Percentiles rank a stretch among this genome's conserved stretches.
phyloP scores from a whole-genome alignment of 2,888 invertebrate genomes.

The Poecilobothrus nobilitatus region DNA sequence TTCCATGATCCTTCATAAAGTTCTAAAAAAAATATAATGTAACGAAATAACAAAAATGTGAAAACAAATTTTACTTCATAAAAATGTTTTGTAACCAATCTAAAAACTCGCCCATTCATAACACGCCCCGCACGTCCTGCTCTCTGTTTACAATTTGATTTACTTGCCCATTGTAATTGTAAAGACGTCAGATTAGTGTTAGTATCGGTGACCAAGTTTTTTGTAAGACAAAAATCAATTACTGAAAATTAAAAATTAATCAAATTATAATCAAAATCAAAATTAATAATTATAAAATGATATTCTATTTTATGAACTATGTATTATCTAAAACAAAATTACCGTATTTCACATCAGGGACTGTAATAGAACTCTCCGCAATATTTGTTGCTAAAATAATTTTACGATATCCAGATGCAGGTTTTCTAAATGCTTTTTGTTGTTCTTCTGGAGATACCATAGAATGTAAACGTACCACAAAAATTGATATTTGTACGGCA shows the following conservation, averaged over 20 bases:
- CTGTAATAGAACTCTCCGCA: slow-evolving; percentile 87
- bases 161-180: slow-evolving; percentile 78
- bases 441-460: slow-evolving; percentile 73
- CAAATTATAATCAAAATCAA: not conserved
- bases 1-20: slow-evolving; percentile 48
- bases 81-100: slow-evolving; percentile 60
- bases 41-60: slow-evolving; percentile 7
- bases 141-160: slow-evolving; percentile 81
- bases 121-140: slow-evolving; percentile 87
- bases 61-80: slow-evolving; percentile 49
- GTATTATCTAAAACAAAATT: not conserved
- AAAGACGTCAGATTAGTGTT: slow-evolving; percentile 59
- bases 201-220: slow-evolving; percentile 66
- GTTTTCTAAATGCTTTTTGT: slow-evolving; percentile 46
- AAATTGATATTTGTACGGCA: slow-evolving; percentile 25
- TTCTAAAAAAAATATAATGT: slow-evolving; percentile 35
- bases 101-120: slow-evolving; percentile 74
- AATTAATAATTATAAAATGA: too few species aligned
- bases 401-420: slow-evolving; percentile 51
- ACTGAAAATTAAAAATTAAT: slow-evolving; percentile 45
- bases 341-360: slow-evolving; percentile 71
- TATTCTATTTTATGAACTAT: too few species aligned
- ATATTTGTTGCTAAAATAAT: slow-evolving; percentile 85
- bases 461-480: slow-evolving; percentile 54
- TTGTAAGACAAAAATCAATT: slow-evolving; percentile 89